Conservation (phyloP, 1,140 invertebrate genomes). For the Ectropis grisescens region DNA sequence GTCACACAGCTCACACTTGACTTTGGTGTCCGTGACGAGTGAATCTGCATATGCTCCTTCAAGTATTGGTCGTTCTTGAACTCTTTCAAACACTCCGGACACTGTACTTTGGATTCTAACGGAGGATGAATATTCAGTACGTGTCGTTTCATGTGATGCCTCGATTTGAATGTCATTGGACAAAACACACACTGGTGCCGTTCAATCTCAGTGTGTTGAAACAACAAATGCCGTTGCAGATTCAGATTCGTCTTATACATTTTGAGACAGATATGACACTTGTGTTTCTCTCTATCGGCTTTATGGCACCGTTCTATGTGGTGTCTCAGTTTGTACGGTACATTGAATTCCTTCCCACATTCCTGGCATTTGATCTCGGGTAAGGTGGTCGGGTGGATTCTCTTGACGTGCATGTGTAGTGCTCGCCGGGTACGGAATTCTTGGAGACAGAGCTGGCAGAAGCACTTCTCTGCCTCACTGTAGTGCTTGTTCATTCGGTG, state of each 20-base stretch:
- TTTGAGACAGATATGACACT: constrained; percentile 52
- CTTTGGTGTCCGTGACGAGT: constrained; percentile 44
- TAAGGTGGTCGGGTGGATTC: constrained; percentile 42
- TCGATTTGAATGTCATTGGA: constrained; percentile 49
- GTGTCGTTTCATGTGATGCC: constrained; percentile 54
- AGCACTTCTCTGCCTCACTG: constrained; percentile 49
- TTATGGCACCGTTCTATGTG: constrained; percentile 42
- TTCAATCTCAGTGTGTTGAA: constrained; percentile 43
- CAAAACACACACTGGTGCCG: constrained; percentile 51
- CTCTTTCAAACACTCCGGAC: constrained; percentile 53
- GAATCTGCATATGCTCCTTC: constrained; percentile 58
- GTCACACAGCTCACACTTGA: constrained; percentile 55
- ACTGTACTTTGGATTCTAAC: constrained; percentile 54
- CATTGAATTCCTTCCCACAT: constrained; percentile 47
- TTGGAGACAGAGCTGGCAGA: constrained; percentile 54
- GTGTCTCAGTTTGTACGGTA: constrained; percentile 48
- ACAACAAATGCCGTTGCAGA: constrained; percentile 44
- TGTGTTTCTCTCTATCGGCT: constrained; percentile 37
- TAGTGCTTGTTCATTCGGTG: constrained; percentile 61
- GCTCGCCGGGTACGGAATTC: constrained; percentile 48
- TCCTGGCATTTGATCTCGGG: constrained; percentile 51
- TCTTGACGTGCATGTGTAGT: constrained; percentile 48
- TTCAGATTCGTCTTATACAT: constrained; percentile 49
- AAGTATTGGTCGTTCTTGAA: constrained; percentile 61
- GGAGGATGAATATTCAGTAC: constrained; percentile 57